Percentiles rank a stretch among this genome's conserved stretches.
These are phyloP conservation scores for Campodea augens DNA, from an alignment of 1,140 invertebrate genomes.

Conservation along the genomic window DNA sequence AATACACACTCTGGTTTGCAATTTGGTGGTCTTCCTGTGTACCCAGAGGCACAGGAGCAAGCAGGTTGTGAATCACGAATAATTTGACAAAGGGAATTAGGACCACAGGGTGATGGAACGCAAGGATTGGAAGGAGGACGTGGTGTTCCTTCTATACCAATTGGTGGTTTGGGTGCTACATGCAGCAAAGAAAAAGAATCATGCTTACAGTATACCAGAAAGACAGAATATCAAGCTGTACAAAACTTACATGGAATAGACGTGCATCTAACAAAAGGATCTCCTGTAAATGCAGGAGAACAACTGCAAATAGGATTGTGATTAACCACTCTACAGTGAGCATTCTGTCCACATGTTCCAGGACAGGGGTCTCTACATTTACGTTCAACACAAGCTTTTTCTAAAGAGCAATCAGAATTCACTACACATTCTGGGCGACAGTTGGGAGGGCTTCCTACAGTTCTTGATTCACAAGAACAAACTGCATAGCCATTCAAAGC, in stretches of 20 bases:
- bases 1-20: constrained; percentile 45
- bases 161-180: not conserved
- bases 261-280: constrained; percentile 51
- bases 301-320: constrained; percentile 21
- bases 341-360: constrained; percentile 37
- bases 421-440: constrained; percentile 46
- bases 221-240: constrained; percentile 24
- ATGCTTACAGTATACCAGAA: constrained; percentile 27
- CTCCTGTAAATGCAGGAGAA: constrained; percentile 40
- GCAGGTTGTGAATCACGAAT: constrained; percentile 12
- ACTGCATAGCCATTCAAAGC: constrained; percentile 15
- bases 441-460: constrained; percentile 16
- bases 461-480: constrained; percentile 15
- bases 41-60: constrained; percentile 18
- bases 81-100: constrained; percentile 14
- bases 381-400: constrained; percentile 38
- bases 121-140: no score
- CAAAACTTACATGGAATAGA: constrained; percentile 32
- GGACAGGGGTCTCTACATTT: constrained; percentile 47
- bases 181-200: constrained; percentile 21
- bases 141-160: not conserved
- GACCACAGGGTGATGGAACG: constrained; percentile 15
- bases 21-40: constrained; percentile 25
- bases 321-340: constrained; percentile 16
- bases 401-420: constrained; percentile 45